phyloP scores from a whole-genome alignment of 2,888 invertebrate species.

The Lycocerus yunnanus region DNA sequence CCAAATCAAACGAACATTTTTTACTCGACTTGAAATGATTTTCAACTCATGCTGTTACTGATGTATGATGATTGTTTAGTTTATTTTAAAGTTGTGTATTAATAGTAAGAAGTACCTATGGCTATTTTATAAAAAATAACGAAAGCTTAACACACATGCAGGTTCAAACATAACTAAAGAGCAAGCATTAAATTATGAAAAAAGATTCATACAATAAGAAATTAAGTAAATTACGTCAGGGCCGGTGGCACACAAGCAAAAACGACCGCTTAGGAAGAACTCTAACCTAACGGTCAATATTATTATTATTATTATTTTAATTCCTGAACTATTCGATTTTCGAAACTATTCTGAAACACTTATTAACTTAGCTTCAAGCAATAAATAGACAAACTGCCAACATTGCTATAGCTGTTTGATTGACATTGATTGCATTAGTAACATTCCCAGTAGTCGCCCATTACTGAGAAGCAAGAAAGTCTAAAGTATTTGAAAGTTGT shows the following conservation, averaged over 20 bases:
- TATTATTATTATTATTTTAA: not conserved
- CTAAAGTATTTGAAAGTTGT: not conserved
- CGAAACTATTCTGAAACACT: not conserved
- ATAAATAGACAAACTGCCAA: not conserved
- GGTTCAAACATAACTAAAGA: slow-evolving; percentile 9
- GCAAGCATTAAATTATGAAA: slow-evolving; percentile 5
- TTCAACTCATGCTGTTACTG: not conserved
- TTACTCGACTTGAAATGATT: not conserved
- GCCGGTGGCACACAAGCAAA: slow-evolving; percentile 6
- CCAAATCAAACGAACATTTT: not conserved
- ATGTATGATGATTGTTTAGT: not conserved
- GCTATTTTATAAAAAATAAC: not conserved
- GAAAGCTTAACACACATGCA: slow-evolving; percentile 18
- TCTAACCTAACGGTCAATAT: not conserved
- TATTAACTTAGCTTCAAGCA: not conserved
- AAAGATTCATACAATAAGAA: not conserved
- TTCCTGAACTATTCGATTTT: not conserved
- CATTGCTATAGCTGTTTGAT: not conserved
- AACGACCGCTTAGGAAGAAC: not conserved
- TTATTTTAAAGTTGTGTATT: not conserved
- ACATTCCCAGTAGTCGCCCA: not conserved
- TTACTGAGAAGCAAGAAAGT: not conserved
- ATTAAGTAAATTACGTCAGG: not conserved
- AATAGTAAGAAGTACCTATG: no score
- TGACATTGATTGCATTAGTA: not conserved